phyloP scores from a whole-genome alignment of 2,888 invertebrate species.

The Tiphia femorata region DNA sequence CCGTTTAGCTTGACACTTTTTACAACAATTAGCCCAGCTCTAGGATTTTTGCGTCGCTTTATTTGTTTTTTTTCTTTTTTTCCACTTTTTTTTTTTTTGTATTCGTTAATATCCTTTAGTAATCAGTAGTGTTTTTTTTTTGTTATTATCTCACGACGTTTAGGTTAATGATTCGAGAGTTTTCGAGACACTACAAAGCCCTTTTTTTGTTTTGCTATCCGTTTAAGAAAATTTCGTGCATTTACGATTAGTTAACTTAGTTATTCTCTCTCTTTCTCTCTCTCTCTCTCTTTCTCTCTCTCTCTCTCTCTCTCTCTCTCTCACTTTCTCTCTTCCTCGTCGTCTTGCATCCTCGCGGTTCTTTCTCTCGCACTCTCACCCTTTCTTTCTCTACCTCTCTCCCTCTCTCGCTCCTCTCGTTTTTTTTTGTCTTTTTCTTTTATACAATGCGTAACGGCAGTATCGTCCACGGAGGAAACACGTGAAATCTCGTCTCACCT shows the following conservation, averaged over 20 bases:
- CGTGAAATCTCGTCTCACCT: constrained; percentile 50
- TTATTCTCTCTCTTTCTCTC: constrained; percentile 1
- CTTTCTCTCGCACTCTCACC: too few species aligned
- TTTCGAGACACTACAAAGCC: constrained; percentile 54
- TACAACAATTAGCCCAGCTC: constrained; percentile 39
- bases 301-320: background rate
- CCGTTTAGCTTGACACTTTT: constrained; percentile 50
- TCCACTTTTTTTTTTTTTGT: constrained; percentile 26
- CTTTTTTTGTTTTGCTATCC: constrained; percentile 44
- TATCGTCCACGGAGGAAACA: constrained; percentile 59
- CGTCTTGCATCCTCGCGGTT: background rate
- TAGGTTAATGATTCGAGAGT: constrained; percentile 50
- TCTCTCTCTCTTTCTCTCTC: background rate
- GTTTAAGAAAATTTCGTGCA: constrained; percentile 49
- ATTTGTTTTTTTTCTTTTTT: constrained; percentile 18
- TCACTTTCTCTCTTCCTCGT: too few species aligned
- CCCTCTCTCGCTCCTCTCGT: background rate
- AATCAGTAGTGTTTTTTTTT: background rate
- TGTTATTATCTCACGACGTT: constrained; percentile 48
- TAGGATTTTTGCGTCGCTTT: constrained; percentile 37
- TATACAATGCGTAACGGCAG: constrained; percentile 56
- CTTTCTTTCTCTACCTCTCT: background rate
- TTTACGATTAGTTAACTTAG: constrained; percentile 52
- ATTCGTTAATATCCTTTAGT: constrained; percentile 19
- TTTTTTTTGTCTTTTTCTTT: constrained; percentile 26